Evolutionary conservation across 2,797 vertebrate genomes (phyloP), one percentile per base, ranked within the genome.

Genomic region (Parauchenoglanis ngamensis): DNA sequence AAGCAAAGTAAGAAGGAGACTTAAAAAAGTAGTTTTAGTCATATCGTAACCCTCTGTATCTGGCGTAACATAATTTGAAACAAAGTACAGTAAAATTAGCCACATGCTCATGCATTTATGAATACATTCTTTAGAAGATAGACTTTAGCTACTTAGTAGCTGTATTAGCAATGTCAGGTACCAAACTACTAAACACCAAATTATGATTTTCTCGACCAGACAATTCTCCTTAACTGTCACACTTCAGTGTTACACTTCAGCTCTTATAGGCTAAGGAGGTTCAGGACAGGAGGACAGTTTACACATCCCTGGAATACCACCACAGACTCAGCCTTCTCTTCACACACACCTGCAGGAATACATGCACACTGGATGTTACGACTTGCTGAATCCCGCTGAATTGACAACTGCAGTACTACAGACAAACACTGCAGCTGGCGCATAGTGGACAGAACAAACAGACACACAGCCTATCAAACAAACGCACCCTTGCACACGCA

Each of bases 271-370:
- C 49, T 80, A 78, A 61, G 49, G 57, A 84, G 49, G 84, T 59
- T 86, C 78, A 86, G 79, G 28, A 44, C 85, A 56, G 65, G 59
- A 89, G 65, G 44, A 89, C 83, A 63, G 78, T 87, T 86, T 65
- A 81, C 87, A 88, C 85, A 88, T 91, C 78, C 79, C 87, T 59
- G 49, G 79, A 87, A 81, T 44, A 17, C 56, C 78, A 83, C 65
- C 28, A 63, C 67, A 81, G 44, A 23, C 44, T 28, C 12, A 0
- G 44, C 21, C 52, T 78, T 73, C 65, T 88, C 85, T 49, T 21
- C 46, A 78, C 72, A 87, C 75, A 88, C 78, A 86, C 87, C 85
- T 87, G 80, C 73, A 77, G 44, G 68, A 13, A 88, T 11, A 85
- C 77, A 88, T 52, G 44, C 10, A 40, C 15, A 61, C 65, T 67